phyloP scores from a whole-genome alignment of 2,888 invertebrate species.

The Brachylomia viminalis region DNA sequence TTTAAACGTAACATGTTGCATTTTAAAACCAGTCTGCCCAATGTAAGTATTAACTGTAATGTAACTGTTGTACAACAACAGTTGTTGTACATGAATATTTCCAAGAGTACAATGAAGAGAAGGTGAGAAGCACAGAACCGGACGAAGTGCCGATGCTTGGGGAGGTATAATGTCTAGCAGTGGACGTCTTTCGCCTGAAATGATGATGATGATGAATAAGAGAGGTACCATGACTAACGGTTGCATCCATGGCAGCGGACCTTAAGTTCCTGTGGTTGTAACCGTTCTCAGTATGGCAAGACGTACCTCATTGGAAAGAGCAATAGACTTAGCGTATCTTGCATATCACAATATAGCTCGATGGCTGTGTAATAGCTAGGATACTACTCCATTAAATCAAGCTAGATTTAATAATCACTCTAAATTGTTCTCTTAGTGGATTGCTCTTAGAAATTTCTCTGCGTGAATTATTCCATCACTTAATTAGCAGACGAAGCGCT shows the following conservation, averaged over 20 bases:
- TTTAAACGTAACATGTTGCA: constrained; percentile 56
- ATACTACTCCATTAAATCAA: neutral
- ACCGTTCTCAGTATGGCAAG: neutral
- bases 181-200: no score
- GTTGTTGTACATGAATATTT: no score
- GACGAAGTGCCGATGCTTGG: no score
- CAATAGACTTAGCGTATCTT: neutral
- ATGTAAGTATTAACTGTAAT: constrained; percentile 60
- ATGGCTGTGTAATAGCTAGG: neutral
- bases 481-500: constrained; percentile 5
- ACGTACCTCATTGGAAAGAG: neutral
- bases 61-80: neutral
- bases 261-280: neutral
- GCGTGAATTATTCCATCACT: constrained; percentile 5
- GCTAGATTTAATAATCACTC: neutral
- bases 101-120: neutral
- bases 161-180: no score
- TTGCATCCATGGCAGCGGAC: neutral
- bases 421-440: neutral
- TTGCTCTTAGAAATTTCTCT: neutral
- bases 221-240: neutral
- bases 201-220: no score
- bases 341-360: neutral
- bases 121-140: no score
- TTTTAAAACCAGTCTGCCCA: constrained; percentile 56